Percentiles rank a stretch among this genome's conserved stretches.
Evolutionary conservation across 1,140 invertebrate species (phyloP).

Genomic region (Euschistus heros): DNA sequence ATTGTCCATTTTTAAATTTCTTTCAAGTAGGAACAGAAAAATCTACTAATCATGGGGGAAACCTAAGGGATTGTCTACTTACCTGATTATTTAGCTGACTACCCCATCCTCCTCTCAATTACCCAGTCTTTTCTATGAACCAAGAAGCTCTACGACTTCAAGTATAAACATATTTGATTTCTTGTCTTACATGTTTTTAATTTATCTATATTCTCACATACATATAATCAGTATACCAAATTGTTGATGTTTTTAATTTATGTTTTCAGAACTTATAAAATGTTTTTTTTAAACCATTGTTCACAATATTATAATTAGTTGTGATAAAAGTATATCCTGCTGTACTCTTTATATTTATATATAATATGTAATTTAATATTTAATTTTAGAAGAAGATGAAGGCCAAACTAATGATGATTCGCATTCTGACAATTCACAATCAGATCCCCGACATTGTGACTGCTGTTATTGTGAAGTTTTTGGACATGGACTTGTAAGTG

Average conservation of each 20-base stretch:
- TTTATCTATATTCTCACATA: no score
- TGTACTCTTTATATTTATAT: neutral
- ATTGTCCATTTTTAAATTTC: no score
- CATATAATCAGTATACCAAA: neutral
- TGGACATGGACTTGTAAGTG: constrained; percentile 51
- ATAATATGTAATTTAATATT: neutral
- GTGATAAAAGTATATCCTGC: no score
- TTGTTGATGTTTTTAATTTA: neutral
- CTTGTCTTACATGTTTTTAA: no score
- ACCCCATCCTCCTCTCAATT: no score
- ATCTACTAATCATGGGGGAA: no score
- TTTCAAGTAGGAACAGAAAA: no score
- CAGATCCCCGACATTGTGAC: constrained; percentile 52
- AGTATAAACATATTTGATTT: no score
- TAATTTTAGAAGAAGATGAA: constrained; percentile 38
- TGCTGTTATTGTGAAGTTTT: constrained; percentile 65
- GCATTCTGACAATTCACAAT: constrained; percentile 43
- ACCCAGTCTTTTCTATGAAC: no score
- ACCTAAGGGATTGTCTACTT: no score
- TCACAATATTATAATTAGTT: neutral
- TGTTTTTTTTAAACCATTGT: neutral
- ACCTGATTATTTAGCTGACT: no score
- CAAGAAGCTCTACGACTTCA: no score
- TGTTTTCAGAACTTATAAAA: neutral
- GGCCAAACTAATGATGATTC: constrained; percentile 42